Percentiles rank a stretch among this genome's conserved stretches.
Evolutionary conservation across 2,113 vertebrate genomes (phyloP).

Genomic region (Cacatua alba): DNA sequence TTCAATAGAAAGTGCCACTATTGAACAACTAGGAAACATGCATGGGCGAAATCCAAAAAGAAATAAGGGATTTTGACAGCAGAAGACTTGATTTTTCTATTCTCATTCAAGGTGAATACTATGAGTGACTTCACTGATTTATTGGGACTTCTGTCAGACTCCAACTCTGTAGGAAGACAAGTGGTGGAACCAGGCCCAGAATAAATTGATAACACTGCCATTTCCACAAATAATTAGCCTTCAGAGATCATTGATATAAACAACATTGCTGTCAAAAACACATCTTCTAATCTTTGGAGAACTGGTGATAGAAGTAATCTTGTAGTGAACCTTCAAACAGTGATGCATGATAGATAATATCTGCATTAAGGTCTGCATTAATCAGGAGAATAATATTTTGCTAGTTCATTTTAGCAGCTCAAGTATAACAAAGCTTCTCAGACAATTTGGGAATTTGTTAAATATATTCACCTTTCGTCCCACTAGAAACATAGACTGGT

Average conservation of each 20-base stretch:
- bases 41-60: not conserved
- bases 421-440: not conserved
- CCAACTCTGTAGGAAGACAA: not conserved
- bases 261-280: not conserved
- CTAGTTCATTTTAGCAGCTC: not conserved
- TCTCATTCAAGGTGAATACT: not conserved
- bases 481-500: not conserved
- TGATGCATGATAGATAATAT: not conserved
- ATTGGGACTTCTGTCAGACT: not conserved
- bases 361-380: not conserved
- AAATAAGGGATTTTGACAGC: not conserved
- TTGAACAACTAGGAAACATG: not conserved
- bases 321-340: not conserved
- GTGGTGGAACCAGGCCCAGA: not conserved
- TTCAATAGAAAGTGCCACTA: not conserved
- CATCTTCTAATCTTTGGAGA: not conserved
- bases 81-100: not conserved
- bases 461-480: not conserved
- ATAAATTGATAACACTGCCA: not conserved
- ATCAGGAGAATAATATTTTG: not conserved
- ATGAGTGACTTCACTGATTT: not conserved
- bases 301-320: not conserved
- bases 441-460: not conserved
- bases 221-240: slow-evolving; percentile 8
- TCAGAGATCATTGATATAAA: not conserved